Evolutionary conservation across 1,140 invertebrate genomes (phyloP).

Genomic region (Phthorimaea operculella): DNA sequence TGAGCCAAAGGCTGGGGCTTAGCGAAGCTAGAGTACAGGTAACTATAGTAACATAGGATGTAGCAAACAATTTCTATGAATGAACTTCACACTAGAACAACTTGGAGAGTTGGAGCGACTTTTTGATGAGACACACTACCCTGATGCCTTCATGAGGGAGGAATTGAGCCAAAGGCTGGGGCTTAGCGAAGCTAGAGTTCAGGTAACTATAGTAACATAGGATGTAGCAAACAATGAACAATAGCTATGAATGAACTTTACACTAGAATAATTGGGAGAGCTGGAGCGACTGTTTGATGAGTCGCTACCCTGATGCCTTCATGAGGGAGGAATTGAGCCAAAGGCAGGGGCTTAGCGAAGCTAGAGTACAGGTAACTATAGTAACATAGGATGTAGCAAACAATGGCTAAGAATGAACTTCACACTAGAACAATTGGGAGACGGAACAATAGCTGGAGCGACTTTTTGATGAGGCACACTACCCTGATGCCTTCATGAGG

Average conservation of each 20-base stretch:
- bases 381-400: too few relatives aligned
- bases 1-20: slow-evolving; percentile 90
- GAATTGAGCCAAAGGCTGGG: slow-evolving; percentile 93
- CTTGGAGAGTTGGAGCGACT: slow-evolving; percentile 87
- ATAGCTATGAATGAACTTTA: slow-evolving; percentile 82
- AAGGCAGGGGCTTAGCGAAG: slow-evolving; percentile 90
- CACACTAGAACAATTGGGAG: slow-evolving; percentile 88
- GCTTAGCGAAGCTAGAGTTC: slow-evolving; percentile 92
- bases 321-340: slow-evolving; percentile 96
- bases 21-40: slow-evolving; percentile 96
- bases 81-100: slow-evolving; percentile 91
- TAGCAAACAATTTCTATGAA: slow-evolving; percentile 83
- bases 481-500: slow-evolving; percentile 94
- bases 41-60: slow-evolving; percentile 86
- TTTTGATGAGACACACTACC: slow-evolving; percentile 95
- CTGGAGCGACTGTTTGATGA: slow-evolving; percentile 89
- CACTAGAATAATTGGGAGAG: slow-evolving; percentile 69
- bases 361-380: slow-evolving; percentile 87
- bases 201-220: slow-evolving; percentile 76
- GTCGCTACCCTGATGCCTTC: slow-evolving; percentile 92
- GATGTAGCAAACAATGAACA: slow-evolving; percentile 84
- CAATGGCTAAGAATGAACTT: slow-evolving; percentile 91
- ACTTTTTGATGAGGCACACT: slow-evolving; percentile 94
- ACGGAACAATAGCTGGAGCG: slow-evolving; percentile 90
- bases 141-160: slow-evolving; percentile 95